Percentiles rank a stretch among this genome's conserved stretches.
phyloP scores from a whole-genome alignment of 2,888 invertebrate genomes.

The Pristionchus exspectatus region DNA sequence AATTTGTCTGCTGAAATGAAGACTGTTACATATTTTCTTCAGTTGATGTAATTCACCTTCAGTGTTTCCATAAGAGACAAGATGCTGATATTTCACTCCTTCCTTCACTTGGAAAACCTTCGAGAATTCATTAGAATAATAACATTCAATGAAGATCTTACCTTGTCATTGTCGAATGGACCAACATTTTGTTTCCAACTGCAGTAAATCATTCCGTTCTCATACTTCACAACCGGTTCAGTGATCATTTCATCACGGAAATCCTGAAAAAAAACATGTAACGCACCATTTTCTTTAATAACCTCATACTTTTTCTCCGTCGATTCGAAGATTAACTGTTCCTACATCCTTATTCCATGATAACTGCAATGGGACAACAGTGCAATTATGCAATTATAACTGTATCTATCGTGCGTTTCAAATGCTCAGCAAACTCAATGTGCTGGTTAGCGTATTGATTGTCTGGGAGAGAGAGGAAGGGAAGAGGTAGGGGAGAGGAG shows the following conservation, averaged over 20 bases:
- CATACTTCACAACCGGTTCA: background rate
- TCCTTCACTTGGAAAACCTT: constrained; percentile 30
- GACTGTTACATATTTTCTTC: background rate
- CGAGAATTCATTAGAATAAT: background rate
- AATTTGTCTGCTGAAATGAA: background rate
- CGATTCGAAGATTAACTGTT: background rate
- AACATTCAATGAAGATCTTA: background rate
- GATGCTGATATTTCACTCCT: constrained; percentile 1
- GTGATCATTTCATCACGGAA: constrained; percentile 6
- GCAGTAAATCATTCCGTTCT: constrained; percentile 50
- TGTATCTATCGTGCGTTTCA: too few relatives aligned
- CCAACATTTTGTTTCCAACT: constrained; percentile 44
- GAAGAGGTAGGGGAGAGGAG: too few relatives aligned
- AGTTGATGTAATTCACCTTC: background rate
- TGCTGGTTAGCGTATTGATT: too few relatives aligned
- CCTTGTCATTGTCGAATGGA: background rate
- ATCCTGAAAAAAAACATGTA: background rate
- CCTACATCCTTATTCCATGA: background rate
- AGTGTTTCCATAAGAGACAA: constrained; percentile 31
- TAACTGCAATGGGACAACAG: background rate
- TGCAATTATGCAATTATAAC: too few relatives aligned
- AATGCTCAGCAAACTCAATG: too few relatives aligned
- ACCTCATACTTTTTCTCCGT: background rate
- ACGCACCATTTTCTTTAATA: too few relatives aligned
- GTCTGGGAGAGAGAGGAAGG: too few relatives aligned